Percentiles rank a stretch among this genome's conserved stretches.
phyloP scores from a whole-genome alignment of 2,888 invertebrate species.

The Cybosia mesomella region DNA sequence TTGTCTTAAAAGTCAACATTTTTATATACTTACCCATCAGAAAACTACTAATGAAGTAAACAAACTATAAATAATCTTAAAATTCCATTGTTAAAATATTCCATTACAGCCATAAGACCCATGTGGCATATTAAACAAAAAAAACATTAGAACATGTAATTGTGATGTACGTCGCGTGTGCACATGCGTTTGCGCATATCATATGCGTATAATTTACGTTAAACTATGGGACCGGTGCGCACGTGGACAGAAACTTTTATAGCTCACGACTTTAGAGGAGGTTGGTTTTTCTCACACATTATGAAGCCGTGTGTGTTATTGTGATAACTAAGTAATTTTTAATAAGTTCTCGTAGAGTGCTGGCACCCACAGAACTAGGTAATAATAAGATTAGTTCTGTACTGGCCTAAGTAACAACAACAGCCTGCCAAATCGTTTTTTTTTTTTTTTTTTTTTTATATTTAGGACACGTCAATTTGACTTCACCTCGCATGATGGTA shows the following conservation, averaged over 20 bases:
- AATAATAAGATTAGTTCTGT: too few relatives aligned
- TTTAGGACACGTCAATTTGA: too few relatives aligned
- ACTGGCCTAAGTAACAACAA: too few relatives aligned
- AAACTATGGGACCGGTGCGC: slow-evolving; percentile 36
- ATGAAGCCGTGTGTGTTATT: background rate
- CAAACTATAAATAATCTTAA: background rate
- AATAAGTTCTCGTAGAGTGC: background rate
- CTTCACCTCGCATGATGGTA: too few relatives aligned
- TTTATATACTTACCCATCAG: too few relatives aligned
- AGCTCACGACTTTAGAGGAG: background rate
- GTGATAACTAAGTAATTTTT: background rate
- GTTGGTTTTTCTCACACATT: slow-evolving; percentile 22
- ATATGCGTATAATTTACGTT: slow-evolving; percentile 34
- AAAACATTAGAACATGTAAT: slow-evolving; percentile 26
- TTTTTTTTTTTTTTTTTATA: too few relatives aligned
- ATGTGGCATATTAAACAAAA: slow-evolving; percentile 30
- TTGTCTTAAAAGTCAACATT: too few relatives aligned
- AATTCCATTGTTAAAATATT: slow-evolving; percentile 26
- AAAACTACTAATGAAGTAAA: too few relatives aligned
- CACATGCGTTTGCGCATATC: slow-evolving; percentile 33
- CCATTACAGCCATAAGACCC: slow-evolving; percentile 13
- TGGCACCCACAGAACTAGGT: background rate
- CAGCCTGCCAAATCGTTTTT: too few relatives aligned
- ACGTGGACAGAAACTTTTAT: slow-evolving; percentile 41
- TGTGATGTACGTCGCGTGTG: slow-evolving; percentile 32